Percentiles rank a stretch among this genome's conserved stretches.
Evolutionary conservation across 2,113 vertebrate species (phyloP).

Genomic region (Varanus salvator): DNA sequence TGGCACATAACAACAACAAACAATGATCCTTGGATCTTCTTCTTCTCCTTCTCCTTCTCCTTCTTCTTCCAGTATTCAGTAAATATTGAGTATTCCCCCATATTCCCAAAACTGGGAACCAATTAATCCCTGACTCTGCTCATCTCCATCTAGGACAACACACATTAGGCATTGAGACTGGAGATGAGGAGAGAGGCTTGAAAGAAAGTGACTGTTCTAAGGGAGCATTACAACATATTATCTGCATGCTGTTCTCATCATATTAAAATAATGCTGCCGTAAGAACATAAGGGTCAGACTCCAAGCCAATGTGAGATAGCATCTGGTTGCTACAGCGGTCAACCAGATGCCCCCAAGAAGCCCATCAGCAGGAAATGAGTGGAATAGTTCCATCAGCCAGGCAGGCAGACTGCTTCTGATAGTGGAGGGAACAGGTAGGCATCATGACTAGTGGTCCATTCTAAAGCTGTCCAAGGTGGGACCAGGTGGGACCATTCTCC

Average conservation of each 20-base stretch:
- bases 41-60: not conserved
- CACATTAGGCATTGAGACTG: not conserved
- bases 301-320: too few relatives aligned
- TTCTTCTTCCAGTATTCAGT: not conserved
- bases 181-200: not conserved
- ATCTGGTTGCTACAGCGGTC: too few relatives aligned
- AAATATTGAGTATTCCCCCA: not conserved
- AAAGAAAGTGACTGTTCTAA: not conserved
- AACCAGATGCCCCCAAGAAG: too few relatives aligned
- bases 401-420: not conserved
- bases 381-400: too few relatives aligned
- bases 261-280: constrained; percentile 39
- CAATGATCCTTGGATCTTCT: too few relatives aligned
- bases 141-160: not conserved
- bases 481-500: too few relatives aligned
- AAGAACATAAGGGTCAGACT: too few relatives aligned
- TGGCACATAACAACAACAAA: too few relatives aligned
- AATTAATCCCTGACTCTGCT: not conserved
- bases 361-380: too few relatives aligned
- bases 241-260: constrained; percentile 1
- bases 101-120: not conserved
- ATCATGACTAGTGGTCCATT: not conserved
- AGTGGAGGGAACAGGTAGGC: too few relatives aligned
- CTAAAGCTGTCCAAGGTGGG: not conserved
- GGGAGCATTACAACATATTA: not conserved